Evolutionary conservation across 2,888 invertebrate genomes (phyloP).

Genomic region (Colostygia pectinataria): DNA sequence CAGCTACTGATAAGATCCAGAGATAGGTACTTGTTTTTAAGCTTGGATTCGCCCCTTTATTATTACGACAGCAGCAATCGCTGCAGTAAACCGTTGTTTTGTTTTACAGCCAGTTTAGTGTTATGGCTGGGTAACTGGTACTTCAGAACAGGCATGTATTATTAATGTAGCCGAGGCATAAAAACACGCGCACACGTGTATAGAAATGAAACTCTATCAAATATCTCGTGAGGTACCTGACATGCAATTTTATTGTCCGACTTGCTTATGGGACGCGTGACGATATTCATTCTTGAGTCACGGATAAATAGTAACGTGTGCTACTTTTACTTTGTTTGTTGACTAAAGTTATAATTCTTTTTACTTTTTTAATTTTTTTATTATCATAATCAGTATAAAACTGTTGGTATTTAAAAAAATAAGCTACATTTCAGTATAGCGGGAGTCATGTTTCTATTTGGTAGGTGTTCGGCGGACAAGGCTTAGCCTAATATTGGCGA

Average conservation of each 20-base stretch:
- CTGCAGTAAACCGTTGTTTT: slow-evolving; percentile 28
- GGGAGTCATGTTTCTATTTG: slow-evolving; percentile 6
- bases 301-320: too few species aligned
- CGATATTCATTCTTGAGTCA: too few species aligned
- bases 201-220: slow-evolving; percentile 7
- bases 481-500: slow-evolving; percentile 12
- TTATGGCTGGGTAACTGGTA: slow-evolving; percentile 31
- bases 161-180: slow-evolving; percentile 34
- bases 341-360: too few species aligned
- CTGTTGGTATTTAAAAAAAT: too few species aligned
- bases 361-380: too few species aligned
- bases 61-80: slow-evolving; percentile 23
- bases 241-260: too few species aligned
- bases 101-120: slow-evolving; percentile 31
- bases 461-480: not conserved
- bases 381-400: too few species aligned
- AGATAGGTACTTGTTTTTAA: slow-evolving; percentile 3
- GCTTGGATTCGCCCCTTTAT: slow-evolving; percentile 15
- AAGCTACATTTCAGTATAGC: too few species aligned
- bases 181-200: not conserved
- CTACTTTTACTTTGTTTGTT: too few species aligned
- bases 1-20: not conserved
- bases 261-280: too few species aligned
- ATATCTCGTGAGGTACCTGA: too few species aligned
- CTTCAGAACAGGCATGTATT: slow-evolving; percentile 38